Evolutionary conservation across 2,113 vertebrate species (phyloP), one percentile per base, ranked within the genome.

Genomic region (Callocephalon fimbriatum): DNA sequence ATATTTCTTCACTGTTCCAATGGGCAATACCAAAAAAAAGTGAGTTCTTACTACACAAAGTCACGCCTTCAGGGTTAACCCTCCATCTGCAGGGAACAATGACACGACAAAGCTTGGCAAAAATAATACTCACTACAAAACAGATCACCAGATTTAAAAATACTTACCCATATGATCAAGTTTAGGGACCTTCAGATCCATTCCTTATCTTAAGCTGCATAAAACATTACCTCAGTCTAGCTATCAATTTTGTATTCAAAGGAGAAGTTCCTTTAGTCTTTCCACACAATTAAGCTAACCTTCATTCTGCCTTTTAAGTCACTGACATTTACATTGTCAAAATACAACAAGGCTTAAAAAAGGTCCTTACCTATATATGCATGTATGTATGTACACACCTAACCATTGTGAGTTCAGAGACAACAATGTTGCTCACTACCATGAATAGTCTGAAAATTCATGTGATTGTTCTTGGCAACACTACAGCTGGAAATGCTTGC

Each of bases 401-500:
- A 47, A 61, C 26, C 63, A 63, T 15, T 3, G 0, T 0, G 16
- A 29, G 40, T 72, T 91, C 77, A 87, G 58, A 59, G 44, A 50
- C 58, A 80, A 54, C 25, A 27, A 5, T 14, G 51, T 40, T 73
- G 77, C 82, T 50, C 42, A 31, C 59, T 76, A 27, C 54, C 20
- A 59, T 3, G 17, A 92, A 50, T 4, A 90, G 62, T 7, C 45
- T 53, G 56, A 37, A 84, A 77, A 90, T 63, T 73, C 79, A 27
- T 8, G 26, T 29, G 42, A 71, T 22, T 93, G 38, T 4, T 84
- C 90, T 74, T 92, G 88, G 90, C 90, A 94, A 35, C 23, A 4
- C 50, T 70, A 77, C 88, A 92, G 78, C 75, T 95, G 96, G 88
- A 93, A 92, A 62, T 7, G 47, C 47, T 38, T 45, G 37, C 74